phyloP scores from a whole-genome alignment of 2,888 invertebrate genomes.

The Isotomurus palustris region DNA sequence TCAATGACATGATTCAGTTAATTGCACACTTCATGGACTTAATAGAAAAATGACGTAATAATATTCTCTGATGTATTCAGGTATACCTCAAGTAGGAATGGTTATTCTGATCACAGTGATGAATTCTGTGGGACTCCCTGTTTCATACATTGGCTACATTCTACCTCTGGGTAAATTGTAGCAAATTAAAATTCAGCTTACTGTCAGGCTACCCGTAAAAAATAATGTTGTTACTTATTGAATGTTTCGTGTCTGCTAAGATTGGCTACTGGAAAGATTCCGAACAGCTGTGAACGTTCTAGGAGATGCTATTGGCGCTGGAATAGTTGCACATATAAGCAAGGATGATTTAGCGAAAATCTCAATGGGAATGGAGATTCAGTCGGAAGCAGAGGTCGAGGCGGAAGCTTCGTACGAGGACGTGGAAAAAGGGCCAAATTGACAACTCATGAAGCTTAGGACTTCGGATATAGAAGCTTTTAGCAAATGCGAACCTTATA shows the following conservation, averaged over 20 bases:
- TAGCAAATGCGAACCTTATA: too few relatives aligned
- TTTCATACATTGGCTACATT: not conserved
- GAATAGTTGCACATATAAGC: constrained; percentile 25
- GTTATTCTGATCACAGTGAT: constrained; percentile 4
- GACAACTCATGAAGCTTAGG: too few relatives aligned
- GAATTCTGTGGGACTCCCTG: constrained; percentile 1
- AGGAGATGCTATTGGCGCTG: constrained; percentile 23
- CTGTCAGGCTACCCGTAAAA: not conserved
- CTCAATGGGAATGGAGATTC: not conserved
- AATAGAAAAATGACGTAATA: not conserved
- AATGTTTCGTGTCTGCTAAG: not conserved
- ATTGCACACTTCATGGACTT: not conserved
- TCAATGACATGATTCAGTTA: not conserved
- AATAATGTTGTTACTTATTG: not conserved
- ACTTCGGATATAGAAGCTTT: too few relatives aligned
- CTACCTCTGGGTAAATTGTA: not conserved
- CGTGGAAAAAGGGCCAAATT: too few relatives aligned
- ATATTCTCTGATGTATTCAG: too few relatives aligned
- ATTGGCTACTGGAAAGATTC: constrained; percentile 18
- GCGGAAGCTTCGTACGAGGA: too few relatives aligned
- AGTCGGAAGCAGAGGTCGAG: not conserved
- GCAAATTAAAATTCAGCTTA: not conserved
- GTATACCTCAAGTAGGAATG: constrained; percentile 9
- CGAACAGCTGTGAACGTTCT: constrained; percentile 24
- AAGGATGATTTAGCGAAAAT: constrained; percentile 19